Base-by-base conservation (phyloP, 1,140 invertebrate species). In the Zaprionus gabonicus region DNA sequence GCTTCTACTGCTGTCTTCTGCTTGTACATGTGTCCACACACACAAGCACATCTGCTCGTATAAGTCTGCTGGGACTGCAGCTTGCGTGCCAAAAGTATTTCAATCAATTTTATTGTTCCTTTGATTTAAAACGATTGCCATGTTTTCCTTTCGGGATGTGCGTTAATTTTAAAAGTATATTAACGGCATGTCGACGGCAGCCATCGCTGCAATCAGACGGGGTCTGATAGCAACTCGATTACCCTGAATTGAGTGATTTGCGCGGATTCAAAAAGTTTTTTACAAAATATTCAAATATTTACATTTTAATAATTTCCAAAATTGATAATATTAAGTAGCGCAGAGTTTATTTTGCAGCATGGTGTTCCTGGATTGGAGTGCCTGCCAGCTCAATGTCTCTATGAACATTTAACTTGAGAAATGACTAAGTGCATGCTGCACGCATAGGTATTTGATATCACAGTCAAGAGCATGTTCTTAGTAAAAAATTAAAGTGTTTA, bases 51-150 rank as follows among this genome's bases (percentile, higher is more conserved):
- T 53, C 55, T 38, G 66, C 65, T 65, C 51, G 49, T 65, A 66
- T 77, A 70, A 80, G 64, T 59, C 38, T 76, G 68, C 82, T 38
- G 56, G 51, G 28, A 4, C 60, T 49, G 69, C 38, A 28, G 56
- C 68, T 87, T 88, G 84, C 84, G 84, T 88, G 85, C 64, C 60
- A 88, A 88, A 77, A 84, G 78, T 58, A 75, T 88, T 88, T 88
- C 81, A 88, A 88, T 88, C 84, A 88, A 90, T 74, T 88, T 90
- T 79, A 76, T 76, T 84, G 75, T 46, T 78, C 68, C 81, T 76
- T 76, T 90, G 85, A 90, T 88, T 88, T 85, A 90, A 88, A 90
- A 88, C 81, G 84, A 81, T 85, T 88, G 85, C 71, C 84, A 90
- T 88, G 84, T 90, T 85, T 80, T 67, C 57, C 31, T 82, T 73